Percentiles rank a stretch among this genome's conserved stretches.
phyloP scores from a whole-genome alignment of 2,888 invertebrate species.

The Sabellastarte sp. region DNA sequence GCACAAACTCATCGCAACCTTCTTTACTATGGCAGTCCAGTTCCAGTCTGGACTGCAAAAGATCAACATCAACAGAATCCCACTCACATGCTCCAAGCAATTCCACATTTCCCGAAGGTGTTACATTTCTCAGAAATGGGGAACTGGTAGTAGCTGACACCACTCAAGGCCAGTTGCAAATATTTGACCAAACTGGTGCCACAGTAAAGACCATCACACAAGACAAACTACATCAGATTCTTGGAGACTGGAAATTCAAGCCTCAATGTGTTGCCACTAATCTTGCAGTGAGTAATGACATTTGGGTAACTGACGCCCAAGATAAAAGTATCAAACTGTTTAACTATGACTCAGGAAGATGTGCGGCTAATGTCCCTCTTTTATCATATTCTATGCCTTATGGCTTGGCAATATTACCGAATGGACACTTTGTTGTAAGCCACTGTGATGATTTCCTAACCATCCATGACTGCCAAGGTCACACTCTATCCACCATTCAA shows the following conservation, averaged over 20 bases:
- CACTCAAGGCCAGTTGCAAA: constrained; percentile 7
- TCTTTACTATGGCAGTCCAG: too few species aligned
- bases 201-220: not conserved
- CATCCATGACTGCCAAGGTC: not conserved
- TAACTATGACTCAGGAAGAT: not conserved
- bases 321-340: not conserved
- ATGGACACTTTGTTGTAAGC: not conserved
- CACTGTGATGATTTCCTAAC: constrained; percentile 1
- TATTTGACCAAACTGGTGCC: constrained; percentile 4
- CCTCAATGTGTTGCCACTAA: not conserved
- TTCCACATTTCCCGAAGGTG: constrained; percentile 4
- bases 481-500: not conserved
- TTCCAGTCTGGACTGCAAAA: too few species aligned
- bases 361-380: not conserved
- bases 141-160: constrained; percentile 11
- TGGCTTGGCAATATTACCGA: not conserved
- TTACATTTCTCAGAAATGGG: constrained; percentile 7
- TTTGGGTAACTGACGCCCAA: not conserved
- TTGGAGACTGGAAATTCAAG: constrained; percentile 1
- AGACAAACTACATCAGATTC: not conserved
- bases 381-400: not conserved
- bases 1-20: too few species aligned
- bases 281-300: not conserved
- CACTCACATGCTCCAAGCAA: too few species aligned
- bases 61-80: too few species aligned